phyloP scores from a whole-genome alignment of 2,113 vertebrate species.

The Limnothrissa miodon region DNA sequence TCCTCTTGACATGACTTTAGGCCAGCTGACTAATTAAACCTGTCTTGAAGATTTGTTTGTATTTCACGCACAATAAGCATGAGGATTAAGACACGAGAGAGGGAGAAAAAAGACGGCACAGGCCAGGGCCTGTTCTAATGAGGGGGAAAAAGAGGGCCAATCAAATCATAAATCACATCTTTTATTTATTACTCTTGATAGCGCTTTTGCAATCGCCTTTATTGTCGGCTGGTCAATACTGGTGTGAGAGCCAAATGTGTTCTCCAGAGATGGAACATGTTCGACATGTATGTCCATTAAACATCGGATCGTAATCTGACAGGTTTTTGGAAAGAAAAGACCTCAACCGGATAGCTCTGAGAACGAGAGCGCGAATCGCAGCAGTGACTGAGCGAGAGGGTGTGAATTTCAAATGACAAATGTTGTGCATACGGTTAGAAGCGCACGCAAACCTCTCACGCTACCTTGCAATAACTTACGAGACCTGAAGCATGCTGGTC shows the following conservation, averaged over 20 bases:
- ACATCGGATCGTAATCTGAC: constrained; percentile 29
- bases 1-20: constrained; percentile 56
- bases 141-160: constrained; percentile 61
- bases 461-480: constrained; percentile 19
- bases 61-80: constrained; percentile 58
- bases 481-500: constrained; percentile 10
- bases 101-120: constrained; percentile 40
- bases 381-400: background rate
- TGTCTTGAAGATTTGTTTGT: constrained; percentile 62
- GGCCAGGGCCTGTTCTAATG: constrained; percentile 51
- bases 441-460: constrained; percentile 16
- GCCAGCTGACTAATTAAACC: constrained; percentile 71
- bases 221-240: constrained; percentile 36
- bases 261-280: constrained; percentile 21
- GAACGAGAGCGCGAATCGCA: background rate
- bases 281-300: constrained; percentile 45
- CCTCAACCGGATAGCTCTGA: background rate
- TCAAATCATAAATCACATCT: constrained; percentile 60
- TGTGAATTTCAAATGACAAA: constrained; percentile 20
- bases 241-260: constrained; percentile 35
- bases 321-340: constrained; percentile 13
- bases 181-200: constrained; percentile 54
- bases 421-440: background rate
- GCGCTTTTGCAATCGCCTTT: constrained; percentile 51
- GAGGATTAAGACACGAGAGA: constrained; percentile 48